phyloP scores from a whole-genome alignment of 1,140 invertebrate genomes.

The Aricia agestis region DNA sequence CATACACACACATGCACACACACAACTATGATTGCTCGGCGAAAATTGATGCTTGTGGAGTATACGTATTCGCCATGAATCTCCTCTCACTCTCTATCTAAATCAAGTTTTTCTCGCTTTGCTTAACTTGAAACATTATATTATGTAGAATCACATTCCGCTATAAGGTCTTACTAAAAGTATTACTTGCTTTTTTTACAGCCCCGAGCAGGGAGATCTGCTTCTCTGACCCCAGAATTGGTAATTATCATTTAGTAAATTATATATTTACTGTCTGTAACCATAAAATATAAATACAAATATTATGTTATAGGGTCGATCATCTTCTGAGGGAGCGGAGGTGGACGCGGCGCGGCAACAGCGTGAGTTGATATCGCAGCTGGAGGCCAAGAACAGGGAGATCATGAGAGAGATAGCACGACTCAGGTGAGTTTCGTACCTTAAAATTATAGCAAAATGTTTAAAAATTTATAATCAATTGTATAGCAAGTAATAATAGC shows the following conservation, averaged over 20 bases:
- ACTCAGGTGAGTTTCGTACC: slow-evolving; percentile 79
- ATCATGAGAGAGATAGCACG: slow-evolving; percentile 98
- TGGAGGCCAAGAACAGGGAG: slow-evolving; percentile 97
- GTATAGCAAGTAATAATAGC: too few relatives aligned
- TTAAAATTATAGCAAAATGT: background rate
- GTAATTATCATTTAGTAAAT: slow-evolving; percentile 35
- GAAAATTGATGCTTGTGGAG: too few relatives aligned
- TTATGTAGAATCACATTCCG: too few relatives aligned
- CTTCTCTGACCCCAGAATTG: slow-evolving; percentile 77
- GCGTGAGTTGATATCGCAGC: slow-evolving; percentile 93
- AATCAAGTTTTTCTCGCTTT: too few relatives aligned
- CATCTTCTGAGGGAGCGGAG: slow-evolving; percentile 84
- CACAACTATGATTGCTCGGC: too few relatives aligned
- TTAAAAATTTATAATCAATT: too few relatives aligned
- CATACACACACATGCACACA: too few relatives aligned
- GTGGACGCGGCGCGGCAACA: slow-evolving; percentile 91
- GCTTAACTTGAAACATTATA: too few relatives aligned
- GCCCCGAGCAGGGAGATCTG: slow-evolving; percentile 76
- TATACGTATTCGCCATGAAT: too few relatives aligned
- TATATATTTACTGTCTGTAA: too few relatives aligned
- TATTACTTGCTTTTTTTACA: slow-evolving; percentile 48
- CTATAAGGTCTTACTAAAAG: background rate
- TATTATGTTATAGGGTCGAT: slow-evolving; percentile 77
- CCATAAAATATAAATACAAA: background rate
- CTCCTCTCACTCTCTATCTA: too few relatives aligned